Evolutionary conservation across 2,888 invertebrate genomes (phyloP).

Genomic region (Kuschelorhynchus macadamiae): DNA sequence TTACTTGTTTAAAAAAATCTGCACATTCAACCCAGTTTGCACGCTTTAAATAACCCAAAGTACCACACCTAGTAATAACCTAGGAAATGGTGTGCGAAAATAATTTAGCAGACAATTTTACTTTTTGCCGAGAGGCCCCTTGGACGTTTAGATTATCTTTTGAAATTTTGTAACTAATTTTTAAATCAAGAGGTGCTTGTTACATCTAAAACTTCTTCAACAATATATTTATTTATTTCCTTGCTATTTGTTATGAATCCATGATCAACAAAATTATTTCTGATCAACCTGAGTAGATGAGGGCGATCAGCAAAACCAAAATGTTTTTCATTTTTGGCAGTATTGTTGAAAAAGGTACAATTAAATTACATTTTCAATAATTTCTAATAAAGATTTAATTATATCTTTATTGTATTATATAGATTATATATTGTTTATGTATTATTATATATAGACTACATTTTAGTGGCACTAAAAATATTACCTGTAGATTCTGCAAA

Average conservation of each 20-base stretch:
- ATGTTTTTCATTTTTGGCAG: slow-evolving; percentile 39
- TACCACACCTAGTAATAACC: slow-evolving; percentile 30
- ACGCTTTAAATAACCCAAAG: slow-evolving; percentile 14
- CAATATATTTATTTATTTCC: slow-evolving; percentile 48
- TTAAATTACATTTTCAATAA: slow-evolving; percentile 39
- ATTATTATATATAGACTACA: too few relatives aligned
- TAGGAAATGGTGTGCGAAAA: slow-evolving; percentile 46
- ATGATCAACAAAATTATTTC: slow-evolving; percentile 51
- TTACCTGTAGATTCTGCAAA: too few relatives aligned
- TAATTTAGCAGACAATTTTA: slow-evolving; percentile 45
- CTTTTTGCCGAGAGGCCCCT: slow-evolving; percentile 39
- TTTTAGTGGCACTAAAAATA: too few relatives aligned
- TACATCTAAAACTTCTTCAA: slow-evolving; percentile 42
- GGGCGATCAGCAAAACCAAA: slow-evolving; percentile 51
- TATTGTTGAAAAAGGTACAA: slow-evolving; percentile 44
- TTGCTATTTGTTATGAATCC: slow-evolving; percentile 45
- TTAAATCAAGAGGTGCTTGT: slow-evolving; percentile 15
- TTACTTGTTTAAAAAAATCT: slow-evolving; percentile 12
- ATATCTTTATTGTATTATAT: too few relatives aligned
- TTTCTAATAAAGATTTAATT: too few relatives aligned
- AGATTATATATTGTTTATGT: slow-evolving; percentile 43
- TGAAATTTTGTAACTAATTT: neutral
- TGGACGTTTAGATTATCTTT: too few relatives aligned
- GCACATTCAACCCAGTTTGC: slow-evolving; percentile 15
- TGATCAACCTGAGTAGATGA: slow-evolving; percentile 49